A percentile compares a stretch with the other conserved stretches of the same genome.
These are phyloP conservation scores for Ectemnius continuus DNA, from an alignment of 2,888 invertebrate species.

Conservation along the genomic window DNA sequence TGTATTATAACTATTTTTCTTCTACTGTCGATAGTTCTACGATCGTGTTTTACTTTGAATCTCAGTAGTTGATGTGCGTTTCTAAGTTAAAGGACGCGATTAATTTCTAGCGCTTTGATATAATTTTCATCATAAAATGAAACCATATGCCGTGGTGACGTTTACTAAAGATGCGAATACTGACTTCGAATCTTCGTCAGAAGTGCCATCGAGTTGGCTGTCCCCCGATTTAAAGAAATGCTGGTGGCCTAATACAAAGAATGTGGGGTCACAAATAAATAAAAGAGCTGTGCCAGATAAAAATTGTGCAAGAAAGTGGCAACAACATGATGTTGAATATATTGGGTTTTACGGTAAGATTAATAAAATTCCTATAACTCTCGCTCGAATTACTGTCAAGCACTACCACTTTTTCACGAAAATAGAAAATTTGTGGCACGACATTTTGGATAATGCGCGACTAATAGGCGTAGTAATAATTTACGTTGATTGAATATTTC, in stretches of 20 bases:
- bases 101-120: neutral
- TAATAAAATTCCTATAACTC: slow-evolving; percentile 4
- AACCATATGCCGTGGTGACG: slow-evolving; percentile 4
- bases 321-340: neutral
- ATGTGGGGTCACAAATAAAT: neutral
- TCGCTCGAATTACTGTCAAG: slow-evolving; percentile 1
- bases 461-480: too few relatives aligned
- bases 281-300: neutral
- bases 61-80: neutral
- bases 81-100: neutral
- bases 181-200: neutral
- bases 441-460: slow-evolving; percentile 1
- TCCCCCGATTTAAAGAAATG: slow-evolving; percentile 1
- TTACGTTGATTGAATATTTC: slow-evolving; percentile 4
- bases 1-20: neutral
- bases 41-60: neutral
- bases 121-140: neutral
- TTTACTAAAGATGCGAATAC: slow-evolving; percentile 2
- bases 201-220: slow-evolving; percentile 9
- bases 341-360: slow-evolving; percentile 5
- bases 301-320: neutral
- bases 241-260: slow-evolving; percentile 8
- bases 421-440: neutral
- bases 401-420: slow-evolving; percentile 1
- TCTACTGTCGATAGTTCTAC: neutral